Evolutionary conservation across 2,888 invertebrate genomes (phyloP).

Genomic region (Tenthredo mesomela): DNA sequence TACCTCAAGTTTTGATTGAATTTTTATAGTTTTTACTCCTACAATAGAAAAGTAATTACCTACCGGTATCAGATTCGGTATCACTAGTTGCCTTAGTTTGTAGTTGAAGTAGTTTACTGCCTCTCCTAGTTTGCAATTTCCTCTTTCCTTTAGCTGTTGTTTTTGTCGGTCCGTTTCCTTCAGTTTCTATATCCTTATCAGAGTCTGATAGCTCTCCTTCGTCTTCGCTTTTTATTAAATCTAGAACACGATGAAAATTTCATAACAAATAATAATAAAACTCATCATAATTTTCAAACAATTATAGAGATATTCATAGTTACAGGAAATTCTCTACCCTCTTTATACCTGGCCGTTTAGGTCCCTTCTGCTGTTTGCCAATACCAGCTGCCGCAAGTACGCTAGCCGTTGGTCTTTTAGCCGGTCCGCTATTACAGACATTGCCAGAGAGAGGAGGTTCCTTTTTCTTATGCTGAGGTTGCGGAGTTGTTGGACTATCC

Average conservation of each 20-base stretch:
- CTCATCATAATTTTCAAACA: background rate
- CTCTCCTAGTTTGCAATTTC: slow-evolving; percentile 71
- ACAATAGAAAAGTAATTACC: background rate
- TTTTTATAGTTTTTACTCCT: background rate
- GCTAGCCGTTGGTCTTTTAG: slow-evolving; percentile 71
- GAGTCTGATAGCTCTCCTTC: slow-evolving; percentile 74
- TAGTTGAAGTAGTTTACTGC: slow-evolving; percentile 71
- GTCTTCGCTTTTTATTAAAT: slow-evolving; percentile 71
- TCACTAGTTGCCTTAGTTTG: slow-evolving; percentile 81
- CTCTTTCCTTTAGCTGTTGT: slow-evolving; percentile 70
- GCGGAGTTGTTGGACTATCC: slow-evolving; percentile 78
- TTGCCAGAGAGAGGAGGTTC: slow-evolving; percentile 66
- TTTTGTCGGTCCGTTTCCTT: slow-evolving; percentile 65
- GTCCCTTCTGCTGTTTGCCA: slow-evolving; percentile 71
- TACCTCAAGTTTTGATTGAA: background rate
- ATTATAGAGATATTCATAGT: background rate
- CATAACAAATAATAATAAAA: background rate
- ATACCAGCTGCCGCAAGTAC: slow-evolving; percentile 67
- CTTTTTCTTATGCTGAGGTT: slow-evolving; percentile 73
- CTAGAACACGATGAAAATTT: slow-evolving; percentile 38
- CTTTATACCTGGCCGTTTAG: slow-evolving; percentile 70
- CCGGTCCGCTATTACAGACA: slow-evolving; percentile 60
- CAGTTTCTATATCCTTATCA: slow-evolving; percentile 73
- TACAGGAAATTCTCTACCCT: background rate
- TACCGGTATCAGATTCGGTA: slow-evolving; percentile 84